phyloP scores from a whole-genome alignment of 2,113 vertebrate species.

The Varanus salvator region DNA sequence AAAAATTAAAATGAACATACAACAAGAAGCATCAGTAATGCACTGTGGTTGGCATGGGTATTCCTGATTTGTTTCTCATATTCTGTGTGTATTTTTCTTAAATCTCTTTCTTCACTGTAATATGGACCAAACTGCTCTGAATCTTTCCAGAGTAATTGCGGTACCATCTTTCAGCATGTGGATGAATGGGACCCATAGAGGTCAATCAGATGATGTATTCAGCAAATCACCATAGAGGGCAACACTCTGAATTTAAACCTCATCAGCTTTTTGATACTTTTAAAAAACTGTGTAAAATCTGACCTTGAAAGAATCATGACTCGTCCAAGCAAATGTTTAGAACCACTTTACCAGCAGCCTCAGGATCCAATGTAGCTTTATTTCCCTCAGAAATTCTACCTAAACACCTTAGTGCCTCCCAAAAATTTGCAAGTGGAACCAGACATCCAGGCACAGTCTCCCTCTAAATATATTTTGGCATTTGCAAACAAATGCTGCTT shows the following conservation, averaged over 20 bases:
- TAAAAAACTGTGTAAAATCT: slow-evolving; percentile 52
- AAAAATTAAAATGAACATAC: background rate
- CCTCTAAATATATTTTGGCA: background rate
- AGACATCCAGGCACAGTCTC: background rate
- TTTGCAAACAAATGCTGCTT: background rate
- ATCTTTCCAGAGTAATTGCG: slow-evolving; percentile 1
- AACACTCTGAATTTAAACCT: slow-evolving; percentile 1
- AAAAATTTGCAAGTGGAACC: background rate
- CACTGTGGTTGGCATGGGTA: background rate
- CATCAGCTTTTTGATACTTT: slow-evolving; percentile 43
- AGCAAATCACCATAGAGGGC: slow-evolving; percentile 9
- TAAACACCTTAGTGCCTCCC: background rate
- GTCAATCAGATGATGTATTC: slow-evolving; percentile 20
- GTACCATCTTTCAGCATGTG: background rate
- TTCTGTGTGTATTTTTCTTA: background rate
- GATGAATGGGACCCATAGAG: background rate
- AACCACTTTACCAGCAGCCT: slow-evolving; percentile 36
- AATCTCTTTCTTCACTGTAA: slow-evolving; percentile 4
- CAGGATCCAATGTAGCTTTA: slow-evolving; percentile 23
- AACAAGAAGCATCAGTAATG: background rate
- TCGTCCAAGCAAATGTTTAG: slow-evolving; percentile 39
- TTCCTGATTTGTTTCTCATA: background rate
- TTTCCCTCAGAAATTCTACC: slow-evolving; percentile 4
- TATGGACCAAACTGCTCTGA: slow-evolving; percentile 29
- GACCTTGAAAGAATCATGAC: slow-evolving; percentile 40